Conservation (phyloP, 2,888 invertebrate genomes). For the Ennomos quercinarius region DNA sequence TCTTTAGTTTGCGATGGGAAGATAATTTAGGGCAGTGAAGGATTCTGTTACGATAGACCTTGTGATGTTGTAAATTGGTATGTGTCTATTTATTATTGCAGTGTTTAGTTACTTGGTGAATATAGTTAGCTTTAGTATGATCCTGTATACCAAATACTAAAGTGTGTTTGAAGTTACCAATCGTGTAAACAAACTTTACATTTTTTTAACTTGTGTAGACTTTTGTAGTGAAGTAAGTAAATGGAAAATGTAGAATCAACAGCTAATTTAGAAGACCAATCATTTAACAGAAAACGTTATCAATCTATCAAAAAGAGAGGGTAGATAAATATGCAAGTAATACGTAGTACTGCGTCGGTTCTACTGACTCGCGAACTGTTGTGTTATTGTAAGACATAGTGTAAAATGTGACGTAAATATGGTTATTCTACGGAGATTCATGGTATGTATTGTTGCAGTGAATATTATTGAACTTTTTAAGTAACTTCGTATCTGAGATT, state of each 20-base stretch:
- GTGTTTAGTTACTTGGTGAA: neutral
- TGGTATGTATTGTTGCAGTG: constrained; percentile 58
- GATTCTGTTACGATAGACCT: neutral
- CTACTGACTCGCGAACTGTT: constrained; percentile 16
- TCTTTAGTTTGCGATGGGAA: too few relatives aligned
- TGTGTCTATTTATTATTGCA: neutral
- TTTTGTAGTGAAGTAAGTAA: too few relatives aligned
- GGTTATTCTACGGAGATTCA: constrained; percentile 73
- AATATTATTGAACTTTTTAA: too few relatives aligned
- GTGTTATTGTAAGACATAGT: constrained; percentile 41
- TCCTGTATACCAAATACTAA: too few relatives aligned
- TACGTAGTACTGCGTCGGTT: constrained; percentile 9
- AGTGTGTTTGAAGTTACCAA: too few relatives aligned
- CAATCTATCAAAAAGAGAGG: constrained; percentile 25
- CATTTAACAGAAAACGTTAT: constrained; percentile 1
- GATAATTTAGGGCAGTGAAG: neutral
- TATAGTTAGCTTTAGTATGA: too few relatives aligned
- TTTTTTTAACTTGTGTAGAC: too few relatives aligned
- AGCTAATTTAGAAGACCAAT: too few relatives aligned
- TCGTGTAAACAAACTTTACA: too few relatives aligned
- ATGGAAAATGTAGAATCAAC: too few relatives aligned
- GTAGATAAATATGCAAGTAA: constrained; percentile 33
- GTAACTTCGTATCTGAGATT: too few relatives aligned
- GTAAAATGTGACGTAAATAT: constrained; percentile 66
- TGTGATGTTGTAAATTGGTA: constrained; percentile 1